Evolutionary conservation across 1,140 invertebrate species (phyloP).

Genomic region (Vollenhovia emeryi): DNA sequence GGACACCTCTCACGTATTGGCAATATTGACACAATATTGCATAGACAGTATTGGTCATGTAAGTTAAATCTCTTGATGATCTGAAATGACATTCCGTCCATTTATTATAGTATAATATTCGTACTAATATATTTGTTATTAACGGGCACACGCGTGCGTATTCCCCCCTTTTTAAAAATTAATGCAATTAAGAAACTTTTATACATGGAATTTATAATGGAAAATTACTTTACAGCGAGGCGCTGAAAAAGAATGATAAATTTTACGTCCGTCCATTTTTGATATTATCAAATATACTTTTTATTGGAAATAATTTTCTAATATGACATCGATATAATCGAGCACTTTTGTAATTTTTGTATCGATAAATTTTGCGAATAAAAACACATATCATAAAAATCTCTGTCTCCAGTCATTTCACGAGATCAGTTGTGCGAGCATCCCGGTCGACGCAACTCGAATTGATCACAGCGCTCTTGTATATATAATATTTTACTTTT

Average conservation of each 20-base stretch:
- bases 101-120: slow-evolving; percentile 9
- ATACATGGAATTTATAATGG: neutral
- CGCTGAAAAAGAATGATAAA: neutral
- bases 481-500: slow-evolving; percentile 78
- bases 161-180: slow-evolving; percentile 1
- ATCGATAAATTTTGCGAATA: slow-evolving; percentile 44
- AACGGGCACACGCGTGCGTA: neutral
- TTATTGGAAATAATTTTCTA: neutral
- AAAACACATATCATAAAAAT: slow-evolving; percentile 38
- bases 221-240: too few species aligned
- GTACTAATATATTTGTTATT: slow-evolving; percentile 5
- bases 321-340: neutral
- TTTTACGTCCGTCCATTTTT: slow-evolving; percentile 53
- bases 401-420: neutral
- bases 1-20: slow-evolving; percentile 2
- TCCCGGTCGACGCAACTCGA: neutral
- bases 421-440: neutral
- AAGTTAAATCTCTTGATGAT: neutral
- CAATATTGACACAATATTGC: slow-evolving; percentile 9
- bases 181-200: slow-evolving; percentile 2
- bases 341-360: slow-evolving; percentile 60
- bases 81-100: slow-evolving; percentile 45
- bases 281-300: slow-evolving; percentile 25
- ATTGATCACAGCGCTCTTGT: neutral
- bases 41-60: slow-evolving; percentile 2